phyloP scores from a whole-genome alignment of 2,113 vertebrate genomes.

The Rhynchomys soricoides region DNA sequence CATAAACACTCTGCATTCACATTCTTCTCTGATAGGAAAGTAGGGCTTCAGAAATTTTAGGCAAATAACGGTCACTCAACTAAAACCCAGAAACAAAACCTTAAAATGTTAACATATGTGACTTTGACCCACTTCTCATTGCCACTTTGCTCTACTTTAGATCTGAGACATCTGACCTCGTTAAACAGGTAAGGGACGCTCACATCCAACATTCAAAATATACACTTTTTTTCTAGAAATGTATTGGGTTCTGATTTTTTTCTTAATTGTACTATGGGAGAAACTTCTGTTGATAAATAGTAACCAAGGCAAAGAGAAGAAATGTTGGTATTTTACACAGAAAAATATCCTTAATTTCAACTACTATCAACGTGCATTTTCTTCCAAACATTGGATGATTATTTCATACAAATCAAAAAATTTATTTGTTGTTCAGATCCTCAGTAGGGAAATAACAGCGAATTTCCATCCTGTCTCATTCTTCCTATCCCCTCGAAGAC shows the following conservation, averaged over 20 bases:
- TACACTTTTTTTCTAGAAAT: neutral
- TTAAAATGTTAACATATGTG: neutral
- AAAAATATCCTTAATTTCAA: neutral
- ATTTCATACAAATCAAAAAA: neutral
- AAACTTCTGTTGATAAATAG: constrained; percentile 51
- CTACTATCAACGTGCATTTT: constrained; percentile 12
- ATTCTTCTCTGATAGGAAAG: neutral
- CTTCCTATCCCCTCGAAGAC: no score
- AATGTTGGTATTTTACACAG: constrained; percentile 26
- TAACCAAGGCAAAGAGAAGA: neutral
- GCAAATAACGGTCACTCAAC: neutral
- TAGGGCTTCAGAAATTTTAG: neutral
- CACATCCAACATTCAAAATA: constrained; percentile 7
- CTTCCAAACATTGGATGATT: neutral
- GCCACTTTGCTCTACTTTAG: neutral
- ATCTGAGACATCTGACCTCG: neutral
- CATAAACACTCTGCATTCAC: neutral
- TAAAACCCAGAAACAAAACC: neutral
- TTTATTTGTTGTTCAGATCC: neutral
- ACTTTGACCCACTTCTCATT: neutral
- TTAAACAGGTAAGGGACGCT: neutral
- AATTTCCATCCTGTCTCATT: neutral
- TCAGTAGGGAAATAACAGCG: neutral
- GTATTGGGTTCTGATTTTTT: neutral
- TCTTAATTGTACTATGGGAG: constrained; percentile 38